phyloP scores from a whole-genome alignment of 2,113 vertebrate genomes.

The Oryzias melastigma region DNA sequence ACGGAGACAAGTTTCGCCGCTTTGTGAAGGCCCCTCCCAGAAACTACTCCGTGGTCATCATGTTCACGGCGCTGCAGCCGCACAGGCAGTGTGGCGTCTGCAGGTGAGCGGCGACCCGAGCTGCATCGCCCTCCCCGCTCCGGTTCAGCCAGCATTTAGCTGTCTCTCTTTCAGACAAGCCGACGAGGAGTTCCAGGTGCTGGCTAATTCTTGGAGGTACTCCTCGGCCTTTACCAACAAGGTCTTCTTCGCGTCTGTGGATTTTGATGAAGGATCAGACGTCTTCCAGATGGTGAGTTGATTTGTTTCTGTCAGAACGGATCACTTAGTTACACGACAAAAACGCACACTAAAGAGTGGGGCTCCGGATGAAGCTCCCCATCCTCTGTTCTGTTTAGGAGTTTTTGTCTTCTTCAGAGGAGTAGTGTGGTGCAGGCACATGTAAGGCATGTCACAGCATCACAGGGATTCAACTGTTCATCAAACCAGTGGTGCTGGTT shows the following conservation, averaged over 20 bases:
- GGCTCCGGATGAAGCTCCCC: too few species aligned
- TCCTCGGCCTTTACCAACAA: conserved; percentile 94
- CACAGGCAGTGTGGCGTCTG: conserved; percentile 95
- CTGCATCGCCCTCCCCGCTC: too few species aligned
- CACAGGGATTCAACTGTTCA: too few species aligned
- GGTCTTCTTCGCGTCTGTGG: conserved; percentile 94
- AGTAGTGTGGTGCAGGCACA: too few species aligned
- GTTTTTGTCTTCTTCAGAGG: too few species aligned
- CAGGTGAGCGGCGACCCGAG: conserved; percentile 75
- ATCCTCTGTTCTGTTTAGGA: too few species aligned
- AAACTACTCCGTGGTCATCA: conserved; percentile 95
- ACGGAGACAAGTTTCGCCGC: conserved; percentile 95
- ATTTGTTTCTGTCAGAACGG: too few species aligned
- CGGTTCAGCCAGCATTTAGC: too few species aligned
- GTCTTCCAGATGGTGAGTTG: conserved; percentile 95
- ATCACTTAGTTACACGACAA: too few species aligned
- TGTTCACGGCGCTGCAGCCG: conserved; percentile 96
- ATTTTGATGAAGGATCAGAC: conserved; percentile 97
- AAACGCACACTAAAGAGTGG: too few species aligned
- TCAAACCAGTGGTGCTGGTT: too few species aligned
- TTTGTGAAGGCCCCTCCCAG: conserved; percentile 93
- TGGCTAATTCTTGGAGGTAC: conserved; percentile 97
- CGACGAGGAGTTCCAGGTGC: conserved; percentile 95
- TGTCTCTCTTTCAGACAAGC: conserved; percentile 83
- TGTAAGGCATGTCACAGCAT: too few species aligned